Evolutionary conservation across 2,888 invertebrate species (phyloP).

Genomic region (Pyrrhosoma nymphula): DNA sequence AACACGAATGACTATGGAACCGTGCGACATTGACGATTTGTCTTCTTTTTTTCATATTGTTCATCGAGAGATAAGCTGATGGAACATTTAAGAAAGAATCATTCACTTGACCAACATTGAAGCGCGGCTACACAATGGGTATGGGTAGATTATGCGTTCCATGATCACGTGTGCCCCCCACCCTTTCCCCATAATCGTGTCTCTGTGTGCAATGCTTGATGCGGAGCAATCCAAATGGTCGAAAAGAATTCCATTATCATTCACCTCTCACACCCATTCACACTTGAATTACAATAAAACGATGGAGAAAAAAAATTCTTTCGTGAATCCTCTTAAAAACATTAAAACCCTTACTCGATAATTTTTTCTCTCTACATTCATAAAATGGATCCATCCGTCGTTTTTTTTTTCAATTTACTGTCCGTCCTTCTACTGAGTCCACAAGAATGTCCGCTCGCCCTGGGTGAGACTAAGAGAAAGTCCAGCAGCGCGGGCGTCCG

Average conservation of each 20-base stretch:
- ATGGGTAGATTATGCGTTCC: background rate
- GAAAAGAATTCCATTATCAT: background rate
- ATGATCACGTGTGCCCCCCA: background rate
- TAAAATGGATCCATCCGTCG: background rate
- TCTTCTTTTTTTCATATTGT: background rate
- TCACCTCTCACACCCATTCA: background rate
- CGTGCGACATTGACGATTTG: no score
- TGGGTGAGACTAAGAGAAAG: background rate
- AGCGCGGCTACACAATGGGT: background rate
- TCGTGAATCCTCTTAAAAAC: background rate
- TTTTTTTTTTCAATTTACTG: background rate
- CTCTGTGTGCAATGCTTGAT: background rate
- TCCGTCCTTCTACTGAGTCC: background rate
- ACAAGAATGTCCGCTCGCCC: background rate
- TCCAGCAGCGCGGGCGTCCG: no score
- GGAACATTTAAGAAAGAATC: background rate
- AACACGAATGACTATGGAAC: no score
- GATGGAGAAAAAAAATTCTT: background rate
- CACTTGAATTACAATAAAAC: constrained; percentile 2
- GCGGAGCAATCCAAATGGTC: background rate
- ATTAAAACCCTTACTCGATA: background rate
- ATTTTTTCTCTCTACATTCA: background rate
- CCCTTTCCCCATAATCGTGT: background rate
- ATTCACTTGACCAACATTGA: background rate
- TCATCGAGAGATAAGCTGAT: background rate